Percentiles rank a stretch among this genome's conserved stretches.
Conservation (phyloP, 2,113 vertebrate species). For the Xyliphius kryptos region DNA sequence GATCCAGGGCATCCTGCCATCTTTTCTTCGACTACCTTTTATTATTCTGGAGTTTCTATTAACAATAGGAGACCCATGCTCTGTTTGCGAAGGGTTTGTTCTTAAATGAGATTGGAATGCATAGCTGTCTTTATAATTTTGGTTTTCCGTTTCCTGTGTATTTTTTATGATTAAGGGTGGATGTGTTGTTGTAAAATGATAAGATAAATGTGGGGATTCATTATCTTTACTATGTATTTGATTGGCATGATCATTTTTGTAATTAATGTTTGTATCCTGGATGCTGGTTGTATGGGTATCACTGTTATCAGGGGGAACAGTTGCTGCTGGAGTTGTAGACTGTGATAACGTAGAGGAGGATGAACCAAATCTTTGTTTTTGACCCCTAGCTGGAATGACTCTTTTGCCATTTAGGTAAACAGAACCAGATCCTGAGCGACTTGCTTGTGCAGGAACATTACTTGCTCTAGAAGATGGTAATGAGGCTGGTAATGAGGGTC, state of each 20-base stretch:
- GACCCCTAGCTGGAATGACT: conserved; percentile 46
- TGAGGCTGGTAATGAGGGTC: conserved; percentile 7
- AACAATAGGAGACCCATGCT: conserved; percentile 16
- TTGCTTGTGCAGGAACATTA: conserved; percentile 39
- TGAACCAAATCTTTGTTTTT: conserved; percentile 52
- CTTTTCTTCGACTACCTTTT: conserved; percentile 36
- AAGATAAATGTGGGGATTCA: conserved; percentile 42
- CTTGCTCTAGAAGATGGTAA: conserved; percentile 19
- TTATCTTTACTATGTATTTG: conserved; percentile 36
- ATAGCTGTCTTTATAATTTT: conserved; percentile 24
- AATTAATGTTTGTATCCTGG: conserved; percentile 32
- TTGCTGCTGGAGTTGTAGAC: conserved; percentile 49
- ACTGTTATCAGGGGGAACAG: conserved; percentile 34
- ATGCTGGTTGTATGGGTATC: conserved; percentile 34
- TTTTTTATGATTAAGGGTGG: conserved; percentile 15
- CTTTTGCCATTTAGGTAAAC: conserved; percentile 49
- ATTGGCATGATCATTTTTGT: conserved; percentile 36
- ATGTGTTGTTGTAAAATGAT: conserved; percentile 17
- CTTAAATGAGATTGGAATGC: conserved; percentile 36
- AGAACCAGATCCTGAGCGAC: conserved; percentile 39
- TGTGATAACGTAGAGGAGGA: conserved; percentile 45
- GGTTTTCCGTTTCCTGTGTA: background rate
- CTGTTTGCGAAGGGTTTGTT: conserved; percentile 42
- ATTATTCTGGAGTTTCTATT: conserved; percentile 23
- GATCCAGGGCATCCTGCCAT: no score